These are phyloP conservation scores for Pseudolaguvia tuberculata DNA, from an alignment of 2,113 vertebrate genomes.

Conservation along the genomic window DNA sequence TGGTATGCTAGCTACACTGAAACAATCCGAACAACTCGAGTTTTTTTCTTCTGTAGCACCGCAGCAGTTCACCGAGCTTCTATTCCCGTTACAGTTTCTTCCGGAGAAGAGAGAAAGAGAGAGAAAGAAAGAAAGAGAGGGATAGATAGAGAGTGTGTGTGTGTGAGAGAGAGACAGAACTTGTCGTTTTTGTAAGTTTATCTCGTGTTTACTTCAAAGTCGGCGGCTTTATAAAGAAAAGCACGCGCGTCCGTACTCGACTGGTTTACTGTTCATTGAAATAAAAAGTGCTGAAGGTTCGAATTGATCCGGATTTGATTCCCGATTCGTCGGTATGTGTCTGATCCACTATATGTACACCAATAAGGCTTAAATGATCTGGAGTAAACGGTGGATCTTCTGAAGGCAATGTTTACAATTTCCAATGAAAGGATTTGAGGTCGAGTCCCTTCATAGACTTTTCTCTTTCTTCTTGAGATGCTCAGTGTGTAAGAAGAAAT, in stretches of 20 bases:
- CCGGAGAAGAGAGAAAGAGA: background rate
- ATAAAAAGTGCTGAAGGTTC: constrained; percentile 55
- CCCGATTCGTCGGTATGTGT: background rate
- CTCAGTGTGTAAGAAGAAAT: no score
- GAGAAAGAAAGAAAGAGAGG: no score
- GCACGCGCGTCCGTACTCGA: constrained; percentile 12
- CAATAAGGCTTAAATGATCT: background rate
- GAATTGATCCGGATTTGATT: constrained; percentile 53
- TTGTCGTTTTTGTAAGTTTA: constrained; percentile 21
- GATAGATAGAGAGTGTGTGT: no score
- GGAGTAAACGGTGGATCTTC: background rate
- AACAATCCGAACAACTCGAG: constrained; percentile 68
- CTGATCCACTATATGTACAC: accelerated
- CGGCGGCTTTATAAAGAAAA: background rate
- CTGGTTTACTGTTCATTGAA: background rate
- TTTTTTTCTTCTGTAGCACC: background rate
- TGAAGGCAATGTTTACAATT: background rate
- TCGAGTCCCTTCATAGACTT: background rate
- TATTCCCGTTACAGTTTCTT: background rate
- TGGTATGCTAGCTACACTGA: constrained; percentile 70
- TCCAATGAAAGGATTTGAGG: no score
- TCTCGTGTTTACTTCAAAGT: background rate
- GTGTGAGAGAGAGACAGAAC: background rate
- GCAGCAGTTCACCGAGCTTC: background rate
- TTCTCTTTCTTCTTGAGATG: background rate